Percentiles rank a stretch among this genome's conserved stretches.
phyloP scores from a whole-genome alignment of 1,140 invertebrate species.

The Melitaea cinxia region DNA sequence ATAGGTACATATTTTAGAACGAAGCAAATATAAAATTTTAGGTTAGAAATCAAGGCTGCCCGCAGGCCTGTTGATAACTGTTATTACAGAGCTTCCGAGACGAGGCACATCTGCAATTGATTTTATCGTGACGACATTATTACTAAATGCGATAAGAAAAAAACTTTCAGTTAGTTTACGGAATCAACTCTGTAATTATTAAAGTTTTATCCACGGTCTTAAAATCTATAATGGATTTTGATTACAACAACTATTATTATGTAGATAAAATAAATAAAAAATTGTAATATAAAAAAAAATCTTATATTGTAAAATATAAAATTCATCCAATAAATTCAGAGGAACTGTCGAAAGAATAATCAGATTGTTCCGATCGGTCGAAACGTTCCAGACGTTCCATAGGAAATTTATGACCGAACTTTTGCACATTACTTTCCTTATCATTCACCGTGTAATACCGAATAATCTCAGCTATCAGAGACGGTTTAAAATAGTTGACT shows the following conservation, averaged over 20 bases:
- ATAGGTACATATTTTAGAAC: background rate
- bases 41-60: constrained; percentile 39
- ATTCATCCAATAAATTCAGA: constrained; percentile 37
- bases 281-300: constrained; percentile 6
- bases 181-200: constrained; percentile 51
- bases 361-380: constrained; percentile 63
- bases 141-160: constrained; percentile 54
- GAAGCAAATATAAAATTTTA: background rate
- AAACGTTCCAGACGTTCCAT: constrained; percentile 63
- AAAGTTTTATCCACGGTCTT: constrained; percentile 47
- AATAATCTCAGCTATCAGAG: constrained; percentile 54
- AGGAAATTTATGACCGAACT: constrained; percentile 73
- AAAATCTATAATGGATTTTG: constrained; percentile 49
- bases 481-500: constrained; percentile 16
- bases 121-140: constrained; percentile 72
- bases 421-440: constrained; percentile 72
- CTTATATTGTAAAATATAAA: constrained; percentile 30
- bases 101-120: constrained; percentile 60
- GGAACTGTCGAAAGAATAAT: constrained; percentile 72
- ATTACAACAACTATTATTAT: constrained; percentile 28
- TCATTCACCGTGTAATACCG: constrained; percentile 57
- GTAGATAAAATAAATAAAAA: constrained; percentile 20
- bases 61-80: constrained; percentile 49
- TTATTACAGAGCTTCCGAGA: constrained; percentile 67
- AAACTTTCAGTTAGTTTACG: constrained; percentile 41